These are phyloP conservation scores for Pipistrellus pygmaeus DNA, from an alignment of 2,797 vertebrate species.

Conservation along the genomic window DNA sequence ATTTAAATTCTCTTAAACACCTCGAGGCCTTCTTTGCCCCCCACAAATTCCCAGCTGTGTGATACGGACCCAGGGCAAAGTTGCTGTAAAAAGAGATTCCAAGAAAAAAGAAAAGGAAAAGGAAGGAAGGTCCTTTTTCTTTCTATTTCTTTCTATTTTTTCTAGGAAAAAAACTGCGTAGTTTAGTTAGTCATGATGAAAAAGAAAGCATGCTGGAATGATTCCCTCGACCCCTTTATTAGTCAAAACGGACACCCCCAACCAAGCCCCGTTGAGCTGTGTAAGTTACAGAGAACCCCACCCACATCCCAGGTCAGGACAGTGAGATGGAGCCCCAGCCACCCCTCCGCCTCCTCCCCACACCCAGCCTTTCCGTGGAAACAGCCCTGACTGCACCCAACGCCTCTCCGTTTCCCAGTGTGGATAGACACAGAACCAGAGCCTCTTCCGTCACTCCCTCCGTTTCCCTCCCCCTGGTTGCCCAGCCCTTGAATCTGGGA, in stretches of 20 bases:
- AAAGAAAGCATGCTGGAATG: background rate
- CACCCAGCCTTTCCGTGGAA: background rate
- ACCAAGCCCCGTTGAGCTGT: background rate
- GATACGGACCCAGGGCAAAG: background rate
- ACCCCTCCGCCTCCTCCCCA: background rate
- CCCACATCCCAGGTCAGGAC: rapidly evolving
- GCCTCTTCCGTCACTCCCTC: background rate
- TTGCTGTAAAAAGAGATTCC: background rate
- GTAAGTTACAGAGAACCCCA: background rate
- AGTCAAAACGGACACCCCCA: background rate
- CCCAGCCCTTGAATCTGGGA: constrained; percentile 15
- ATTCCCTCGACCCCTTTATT: background rate
- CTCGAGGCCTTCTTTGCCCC: background rate
- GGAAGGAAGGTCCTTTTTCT: background rate
- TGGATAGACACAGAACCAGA: background rate
- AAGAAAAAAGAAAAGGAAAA: background rate
- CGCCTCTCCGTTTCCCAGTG: background rate
- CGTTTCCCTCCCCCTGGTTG: background rate
- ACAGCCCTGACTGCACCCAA: background rate
- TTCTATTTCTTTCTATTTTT: background rate
- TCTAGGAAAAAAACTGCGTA: background rate
- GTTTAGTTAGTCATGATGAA: background rate
- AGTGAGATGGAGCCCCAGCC: no score
- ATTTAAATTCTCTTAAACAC: background rate
- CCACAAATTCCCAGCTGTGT: background rate